Evolutionary conservation across 2,888 invertebrate genomes (phyloP).

Genomic region (Ophion ellenae): DNA sequence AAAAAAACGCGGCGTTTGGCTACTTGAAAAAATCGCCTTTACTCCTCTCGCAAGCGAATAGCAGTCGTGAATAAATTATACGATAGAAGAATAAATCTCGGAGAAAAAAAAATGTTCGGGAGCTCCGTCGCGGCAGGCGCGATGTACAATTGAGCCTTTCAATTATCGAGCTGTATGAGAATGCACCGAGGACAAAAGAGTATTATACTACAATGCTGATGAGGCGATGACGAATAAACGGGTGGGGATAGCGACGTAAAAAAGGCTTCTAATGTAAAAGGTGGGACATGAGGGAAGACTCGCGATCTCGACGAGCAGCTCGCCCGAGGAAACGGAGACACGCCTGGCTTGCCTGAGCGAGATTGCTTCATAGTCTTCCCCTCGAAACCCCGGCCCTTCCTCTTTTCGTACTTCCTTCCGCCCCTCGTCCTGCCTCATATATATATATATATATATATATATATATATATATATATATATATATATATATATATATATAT

Average conservation of each 20-base stretch:
- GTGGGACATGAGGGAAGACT: slow-evolving; percentile 40
- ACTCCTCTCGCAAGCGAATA: neutral
- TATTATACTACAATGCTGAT: slow-evolving; percentile 24
- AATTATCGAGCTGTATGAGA: slow-evolving; percentile 24
- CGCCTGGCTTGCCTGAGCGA: slow-evolving; percentile 76
- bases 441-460: neutral
- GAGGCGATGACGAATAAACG: slow-evolving; percentile 27
- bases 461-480: too few species aligned
- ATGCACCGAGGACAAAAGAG: slow-evolving; percentile 31
- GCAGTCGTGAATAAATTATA: neutral
- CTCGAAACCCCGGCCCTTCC: slow-evolving; percentile 31
- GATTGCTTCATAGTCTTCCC: slow-evolving; percentile 57
- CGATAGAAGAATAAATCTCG: neutral
- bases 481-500: too few species aligned
- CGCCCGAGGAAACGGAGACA: slow-evolving; percentile 81
- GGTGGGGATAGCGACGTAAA: slow-evolving; percentile 18
- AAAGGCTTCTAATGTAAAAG: slow-evolving; percentile 20
- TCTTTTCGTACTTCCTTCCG: slow-evolving; percentile 67
- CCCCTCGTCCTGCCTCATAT: slow-evolving; percentile 50
- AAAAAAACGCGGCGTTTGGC: too few species aligned
- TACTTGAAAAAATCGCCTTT: too few species aligned
- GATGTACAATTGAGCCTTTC: slow-evolving; percentile 20
- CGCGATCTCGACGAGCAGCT: slow-evolving; percentile 38
- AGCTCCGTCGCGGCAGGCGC: neutral
- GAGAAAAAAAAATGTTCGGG: neutral